Conservation (phyloP, 2,113 vertebrate genomes). For the Solea senegalensis region DNA sequence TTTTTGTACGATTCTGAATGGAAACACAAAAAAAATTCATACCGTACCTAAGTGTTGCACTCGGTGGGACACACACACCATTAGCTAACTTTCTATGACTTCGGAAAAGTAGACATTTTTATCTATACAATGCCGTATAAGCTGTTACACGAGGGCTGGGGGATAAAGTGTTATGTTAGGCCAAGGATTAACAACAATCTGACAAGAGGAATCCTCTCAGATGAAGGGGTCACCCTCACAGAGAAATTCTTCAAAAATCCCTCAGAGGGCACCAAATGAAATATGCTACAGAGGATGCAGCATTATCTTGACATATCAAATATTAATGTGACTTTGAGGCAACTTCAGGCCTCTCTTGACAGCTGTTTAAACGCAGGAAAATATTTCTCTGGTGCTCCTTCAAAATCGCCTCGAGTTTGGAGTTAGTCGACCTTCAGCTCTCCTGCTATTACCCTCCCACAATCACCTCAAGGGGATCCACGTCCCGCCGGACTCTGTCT, state of each 20-base stretch:
- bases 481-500: slow-evolving; percentile 36
- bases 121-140: too few species aligned
- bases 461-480: slow-evolving; percentile 32
- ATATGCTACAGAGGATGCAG: slow-evolving; percentile 34
- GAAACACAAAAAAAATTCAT: too few species aligned
- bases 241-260: slow-evolving; percentile 19
- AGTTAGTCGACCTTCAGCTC: slow-evolving; percentile 21
- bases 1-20: too few species aligned
- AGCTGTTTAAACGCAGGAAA: slow-evolving; percentile 32
- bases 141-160: too few species aligned
- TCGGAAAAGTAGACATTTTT: too few species aligned
- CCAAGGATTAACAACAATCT: not conserved
- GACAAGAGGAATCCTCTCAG: slow-evolving; percentile 14
- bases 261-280: slow-evolving; percentile 27
- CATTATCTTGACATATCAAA: slow-evolving; percentile 50
- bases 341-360: slow-evolving; percentile 29
- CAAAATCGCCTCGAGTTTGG: slow-evolving; percentile 15
- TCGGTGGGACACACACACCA: too few species aligned
- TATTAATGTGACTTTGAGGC: slow-evolving; percentile 62
- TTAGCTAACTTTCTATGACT: too few species aligned
- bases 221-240: slow-evolving; percentile 9
- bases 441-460: slow-evolving; percentile 21
- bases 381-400: slow-evolving; percentile 39
- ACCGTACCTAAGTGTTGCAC: too few species aligned
- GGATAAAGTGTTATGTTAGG: too few species aligned